Conservation (phyloP, 2,888 invertebrate genomes). For the Carabus problematicus region DNA sequence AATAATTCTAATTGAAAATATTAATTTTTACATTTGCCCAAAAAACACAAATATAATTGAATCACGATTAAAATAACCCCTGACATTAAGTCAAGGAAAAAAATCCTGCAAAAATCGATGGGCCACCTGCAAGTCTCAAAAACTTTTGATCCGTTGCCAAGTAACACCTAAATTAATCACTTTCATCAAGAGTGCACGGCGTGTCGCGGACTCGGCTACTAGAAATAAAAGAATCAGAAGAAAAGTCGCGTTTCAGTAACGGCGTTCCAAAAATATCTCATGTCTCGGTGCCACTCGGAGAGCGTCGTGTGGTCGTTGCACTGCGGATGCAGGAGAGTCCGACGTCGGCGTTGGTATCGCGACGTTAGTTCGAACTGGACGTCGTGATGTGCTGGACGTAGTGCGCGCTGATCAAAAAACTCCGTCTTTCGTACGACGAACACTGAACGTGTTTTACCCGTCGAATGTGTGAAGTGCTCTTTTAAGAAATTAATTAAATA, state of each 20-base stretch:
- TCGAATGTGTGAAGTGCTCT: constrained; percentile 2
- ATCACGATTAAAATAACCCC: too few relatives aligned
- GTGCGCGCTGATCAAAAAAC: too few relatives aligned
- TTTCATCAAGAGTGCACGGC: constrained; percentile 32
- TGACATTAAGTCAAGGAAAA: constrained; percentile 1
- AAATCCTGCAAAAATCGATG: constrained; percentile 18
- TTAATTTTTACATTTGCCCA: too few relatives aligned
- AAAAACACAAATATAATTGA: too few relatives aligned
- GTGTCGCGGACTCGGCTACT: constrained; percentile 11
- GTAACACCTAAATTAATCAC: constrained; percentile 33
- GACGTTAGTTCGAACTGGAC: background rate
- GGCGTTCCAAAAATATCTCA: constrained; percentile 23
- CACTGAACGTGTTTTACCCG: background rate
- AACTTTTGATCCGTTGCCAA: constrained; percentile 23
- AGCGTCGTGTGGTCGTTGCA: background rate
- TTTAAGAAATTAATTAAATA: background rate
- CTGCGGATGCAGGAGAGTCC: constrained; percentile 16
- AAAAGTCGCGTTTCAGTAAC: constrained; percentile 34
- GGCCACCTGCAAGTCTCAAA: constrained; percentile 31
- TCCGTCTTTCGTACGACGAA: background rate
- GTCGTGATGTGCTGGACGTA: too few relatives aligned
- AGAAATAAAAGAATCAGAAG: constrained; percentile 33
- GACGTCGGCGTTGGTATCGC: constrained; percentile 7
- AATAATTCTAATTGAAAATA: too few relatives aligned
- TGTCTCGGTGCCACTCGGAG: constrained; percentile 1